Evolutionary conservation across 2,888 invertebrate species (phyloP), one percentile per base, ranked within the genome.

Genomic region (Pheosia tremula): DNA sequence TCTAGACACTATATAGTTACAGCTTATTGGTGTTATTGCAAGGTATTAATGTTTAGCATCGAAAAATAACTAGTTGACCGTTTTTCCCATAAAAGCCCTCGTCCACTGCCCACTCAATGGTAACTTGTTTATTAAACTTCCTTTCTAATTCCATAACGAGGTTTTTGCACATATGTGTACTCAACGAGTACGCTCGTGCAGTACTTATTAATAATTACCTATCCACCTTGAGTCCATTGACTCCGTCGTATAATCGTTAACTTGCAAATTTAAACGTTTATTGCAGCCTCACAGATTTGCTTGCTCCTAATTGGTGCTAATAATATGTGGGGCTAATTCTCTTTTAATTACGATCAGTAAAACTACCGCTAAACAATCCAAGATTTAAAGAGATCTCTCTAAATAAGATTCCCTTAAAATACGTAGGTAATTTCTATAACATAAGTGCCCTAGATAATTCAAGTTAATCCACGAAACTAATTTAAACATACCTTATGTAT

Each of bases 141-240:
- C 77, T 75, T 69, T 72, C 71, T 66, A 68, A 62, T 66, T 61
- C 60, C 61, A 60, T 78, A 75, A 72, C 75, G 72, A 73, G 69
- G 67, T 73, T 72, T 70, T 73, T 71, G 58, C 72, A 41, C 47
- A 63, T 75, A 72, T 58, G 70, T 66, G 67, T 69, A 62, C 59
- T 65, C 63, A 67, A 74, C 67, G 54, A 58, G 66, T 37, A 10
- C 10, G 37, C 24, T 24, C 24, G 24, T 24, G 24, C 24, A 24
- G 24, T 24, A 24, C 24, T 24, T 24, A 24, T 24, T 24, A 24
- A 24, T 24, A 1, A 24, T 24, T 24, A 24, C 24, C 24, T 24
- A 24, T 24, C 24, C 24, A 24, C 24, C 24, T 24, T 24, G 24
- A 24, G 24, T 24, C 24, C 0, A 47, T 47, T n/a, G 47, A 5